Conservation (phyloP, 2,113 vertebrate genomes). For the Trogon surrucura region DNA sequence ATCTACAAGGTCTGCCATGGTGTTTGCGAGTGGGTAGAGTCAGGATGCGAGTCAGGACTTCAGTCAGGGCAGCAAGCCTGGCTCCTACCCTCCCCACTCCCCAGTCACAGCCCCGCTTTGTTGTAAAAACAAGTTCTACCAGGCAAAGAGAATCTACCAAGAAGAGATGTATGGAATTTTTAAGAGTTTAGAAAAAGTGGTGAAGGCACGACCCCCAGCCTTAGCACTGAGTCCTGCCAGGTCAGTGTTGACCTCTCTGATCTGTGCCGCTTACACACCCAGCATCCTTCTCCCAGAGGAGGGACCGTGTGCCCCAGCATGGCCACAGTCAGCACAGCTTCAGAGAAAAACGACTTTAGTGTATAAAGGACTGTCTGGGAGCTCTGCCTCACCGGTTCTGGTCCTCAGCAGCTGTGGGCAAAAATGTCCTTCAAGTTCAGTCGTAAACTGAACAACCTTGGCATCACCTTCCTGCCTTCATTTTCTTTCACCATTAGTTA, state of each 20-base stretch:
- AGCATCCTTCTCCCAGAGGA: accelerated
- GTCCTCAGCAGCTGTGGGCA: accelerated
- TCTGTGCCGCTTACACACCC: accelerated
- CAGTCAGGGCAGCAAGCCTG: accelerated
- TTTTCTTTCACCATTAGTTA: neutral
- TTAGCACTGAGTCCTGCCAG: neutral
- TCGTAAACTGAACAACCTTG: neutral
- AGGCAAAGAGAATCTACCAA: accelerated
- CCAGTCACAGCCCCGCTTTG: neutral
- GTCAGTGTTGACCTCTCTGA: neutral
- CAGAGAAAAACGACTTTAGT: neutral
- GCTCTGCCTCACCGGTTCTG: neutral
- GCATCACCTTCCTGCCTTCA: neutral
- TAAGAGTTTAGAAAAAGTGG: neutral
- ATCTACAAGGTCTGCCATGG: accelerated
- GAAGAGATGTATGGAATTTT: accelerated
- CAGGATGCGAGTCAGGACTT: accelerated
- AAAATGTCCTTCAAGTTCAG: neutral
- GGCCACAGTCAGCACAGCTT: neutral
- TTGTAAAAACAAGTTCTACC: neutral
- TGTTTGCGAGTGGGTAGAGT: accelerated
- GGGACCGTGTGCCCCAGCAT: accelerated
- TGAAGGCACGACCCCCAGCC: neutral
- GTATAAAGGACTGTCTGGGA: neutral
- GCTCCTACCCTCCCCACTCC: neutral